Evolutionary conservation across 2,888 invertebrate genomes (phyloP).

Genomic region (Athalia rosae): DNA sequence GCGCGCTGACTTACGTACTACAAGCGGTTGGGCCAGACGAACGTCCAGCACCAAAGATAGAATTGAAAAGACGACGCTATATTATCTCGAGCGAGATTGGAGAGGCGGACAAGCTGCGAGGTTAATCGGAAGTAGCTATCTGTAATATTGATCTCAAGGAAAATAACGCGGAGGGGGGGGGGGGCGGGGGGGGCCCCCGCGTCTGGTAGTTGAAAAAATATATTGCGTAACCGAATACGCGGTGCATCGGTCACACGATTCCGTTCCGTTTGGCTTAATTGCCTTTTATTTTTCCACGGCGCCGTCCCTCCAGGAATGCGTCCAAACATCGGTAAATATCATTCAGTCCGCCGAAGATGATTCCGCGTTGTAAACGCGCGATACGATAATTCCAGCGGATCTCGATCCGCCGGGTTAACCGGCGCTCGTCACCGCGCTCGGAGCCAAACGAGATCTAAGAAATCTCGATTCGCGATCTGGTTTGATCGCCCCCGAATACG

Average conservation of each 20-base stretch:
- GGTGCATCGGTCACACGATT: too few relatives aligned
- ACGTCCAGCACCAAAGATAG: conserved; percentile 23
- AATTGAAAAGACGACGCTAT: conserved; percentile 37
- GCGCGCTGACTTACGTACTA: not conserved
- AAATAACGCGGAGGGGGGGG: conserved; percentile 16
- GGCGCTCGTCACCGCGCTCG: too few relatives aligned
- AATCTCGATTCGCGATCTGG: conserved; percentile 7
- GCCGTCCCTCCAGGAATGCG: too few relatives aligned
- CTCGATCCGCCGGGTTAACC: too few relatives aligned
- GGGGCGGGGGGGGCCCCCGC: not conserved
- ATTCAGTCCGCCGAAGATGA: too few relatives aligned
- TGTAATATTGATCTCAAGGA: conserved; percentile 22
- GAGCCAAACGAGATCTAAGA: too few relatives aligned
- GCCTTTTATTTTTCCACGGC: not conserved
- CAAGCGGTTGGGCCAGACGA: conserved; percentile 10
- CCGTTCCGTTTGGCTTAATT: too few relatives aligned
- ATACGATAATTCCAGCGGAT: too few relatives aligned
- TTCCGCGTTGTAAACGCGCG: too few relatives aligned
- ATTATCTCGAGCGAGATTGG: conserved; percentile 12
- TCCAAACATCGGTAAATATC: too few relatives aligned
- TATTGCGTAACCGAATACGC: too few relatives aligned
- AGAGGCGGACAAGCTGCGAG: conserved; percentile 35
- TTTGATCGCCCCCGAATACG: not conserved
- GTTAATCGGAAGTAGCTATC: conserved; percentile 40
- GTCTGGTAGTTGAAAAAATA: too few relatives aligned